A percentile compares a stretch with the other conserved stretches of the same genome.
Conservation (phyloP, 2,113 vertebrate genomes). For the Microtus ochrogaster region DNA sequence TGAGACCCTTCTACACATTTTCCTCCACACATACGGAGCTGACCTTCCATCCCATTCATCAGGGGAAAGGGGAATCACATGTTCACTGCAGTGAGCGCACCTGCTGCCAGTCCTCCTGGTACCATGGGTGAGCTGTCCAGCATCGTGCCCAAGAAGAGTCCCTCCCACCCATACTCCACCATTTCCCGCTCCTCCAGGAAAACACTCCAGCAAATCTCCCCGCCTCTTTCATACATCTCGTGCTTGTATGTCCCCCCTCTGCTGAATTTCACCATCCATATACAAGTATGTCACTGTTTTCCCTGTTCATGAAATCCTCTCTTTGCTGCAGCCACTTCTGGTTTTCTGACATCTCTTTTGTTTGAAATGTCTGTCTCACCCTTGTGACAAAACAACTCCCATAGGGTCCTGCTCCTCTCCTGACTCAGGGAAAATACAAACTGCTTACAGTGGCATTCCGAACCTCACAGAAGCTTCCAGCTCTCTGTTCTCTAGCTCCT, state of each 20-base stretch:
- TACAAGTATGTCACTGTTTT: neutral
- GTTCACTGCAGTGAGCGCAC: neutral
- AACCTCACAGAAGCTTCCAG: neutral
- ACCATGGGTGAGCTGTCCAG: neutral
- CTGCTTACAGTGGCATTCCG: neutral
- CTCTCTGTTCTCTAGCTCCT: neutral
- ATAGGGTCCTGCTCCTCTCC: neutral
- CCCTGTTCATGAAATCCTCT: neutral
- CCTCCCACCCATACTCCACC: neutral
- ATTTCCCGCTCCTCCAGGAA: neutral
- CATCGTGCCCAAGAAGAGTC: neutral
- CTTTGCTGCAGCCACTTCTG: neutral
- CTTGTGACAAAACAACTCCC: neutral
- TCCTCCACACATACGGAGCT: neutral
- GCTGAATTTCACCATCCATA: neutral
- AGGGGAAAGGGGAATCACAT: neutral
- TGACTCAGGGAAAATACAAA: neutral
- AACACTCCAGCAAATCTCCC: neutral
- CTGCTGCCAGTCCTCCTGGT: rapidly evolving
- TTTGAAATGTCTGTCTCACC: neutral
- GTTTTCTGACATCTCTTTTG: conserved; percentile 40
- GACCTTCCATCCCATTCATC: neutral
- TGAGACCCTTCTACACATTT: neutral
- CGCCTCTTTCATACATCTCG: neutral
- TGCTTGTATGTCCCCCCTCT: neutral